Evolutionary conservation across 2,113 vertebrate genomes (phyloP).

Genomic region (Antidorcas marsupialis): DNA sequence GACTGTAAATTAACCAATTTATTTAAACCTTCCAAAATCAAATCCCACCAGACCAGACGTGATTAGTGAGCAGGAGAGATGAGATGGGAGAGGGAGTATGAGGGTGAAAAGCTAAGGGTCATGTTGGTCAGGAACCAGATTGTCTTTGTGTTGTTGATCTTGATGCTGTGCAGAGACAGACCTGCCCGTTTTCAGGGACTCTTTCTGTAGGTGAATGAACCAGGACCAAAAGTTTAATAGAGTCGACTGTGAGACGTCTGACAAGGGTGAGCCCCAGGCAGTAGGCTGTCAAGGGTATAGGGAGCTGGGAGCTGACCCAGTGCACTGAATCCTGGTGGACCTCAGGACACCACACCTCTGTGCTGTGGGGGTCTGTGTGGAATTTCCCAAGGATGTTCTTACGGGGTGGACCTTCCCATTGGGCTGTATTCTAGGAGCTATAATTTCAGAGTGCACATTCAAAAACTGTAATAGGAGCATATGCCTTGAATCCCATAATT

Average conservation of each 20-base stretch:
- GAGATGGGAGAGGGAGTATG: too few relatives aligned
- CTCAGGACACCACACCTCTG: neutral
- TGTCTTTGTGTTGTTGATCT: rapidly evolving
- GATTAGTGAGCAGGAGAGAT: too few relatives aligned
- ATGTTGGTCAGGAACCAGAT: too few relatives aligned
- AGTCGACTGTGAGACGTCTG: rapidly evolving
- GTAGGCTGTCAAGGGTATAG: neutral
- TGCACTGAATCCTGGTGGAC: neutral
- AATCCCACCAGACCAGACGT: rapidly evolving
- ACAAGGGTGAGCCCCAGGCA: neutral
- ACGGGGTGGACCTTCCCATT: rapidly evolving
- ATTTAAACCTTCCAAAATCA: too few relatives aligned
- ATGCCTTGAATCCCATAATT: neutral
- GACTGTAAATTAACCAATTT: too few relatives aligned
- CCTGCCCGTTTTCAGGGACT: too few relatives aligned
- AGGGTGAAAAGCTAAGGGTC: too few relatives aligned
- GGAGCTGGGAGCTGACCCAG: neutral
- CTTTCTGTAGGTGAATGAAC: too few relatives aligned
- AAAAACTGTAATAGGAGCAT: neutral
- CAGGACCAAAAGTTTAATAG: neutral
- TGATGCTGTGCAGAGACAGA: too few relatives aligned
- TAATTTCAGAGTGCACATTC: neutral
- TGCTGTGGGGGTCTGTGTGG: neutral
- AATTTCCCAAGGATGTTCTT: neutral
- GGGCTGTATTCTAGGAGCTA: neutral